Evolutionary conservation across 2,797 vertebrate genomes (phyloP), one percentile per base, ranked within the genome.

Genomic region (Anomalospiza imberbis): DNA sequence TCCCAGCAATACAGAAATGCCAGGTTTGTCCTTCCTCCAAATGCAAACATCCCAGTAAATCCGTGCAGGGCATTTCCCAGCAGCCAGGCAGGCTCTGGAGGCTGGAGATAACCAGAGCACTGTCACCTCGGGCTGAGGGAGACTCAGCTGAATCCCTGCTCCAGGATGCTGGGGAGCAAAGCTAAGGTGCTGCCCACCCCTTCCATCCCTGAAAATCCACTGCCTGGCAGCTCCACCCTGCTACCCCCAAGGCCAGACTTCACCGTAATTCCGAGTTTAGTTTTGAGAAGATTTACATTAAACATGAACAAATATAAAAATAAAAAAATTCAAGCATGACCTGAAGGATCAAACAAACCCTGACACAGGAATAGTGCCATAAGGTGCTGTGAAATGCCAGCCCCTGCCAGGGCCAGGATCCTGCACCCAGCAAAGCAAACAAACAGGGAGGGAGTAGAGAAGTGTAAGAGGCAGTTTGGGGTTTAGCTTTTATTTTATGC

Each of bases 191-290:
- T 36, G 19, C 71, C 50, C 62, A 29, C 25, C 61, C 45, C 44
- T 68, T 44, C 53, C 20, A 44, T 3, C 68, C 51, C 65, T 6
- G 71, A 14, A 57, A 51, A 94, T 85, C 76, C 48, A 4, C 57
- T 42, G 61, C 71, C 51, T 17, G 34, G 75, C 74, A 96, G 93
- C 82, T 50, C 29, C 81, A 63, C 40, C 66, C 94, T n/a, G 38
- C 34, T 26, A 6, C 81, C 79, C 78, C 1, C 1, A 55, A 63
- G 85, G 88, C 62, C 44, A 74, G 19, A 67, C 48, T 73, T 61
- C 31, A 1, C 66, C 1, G 0, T 13, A 45, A 45, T 68, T 45
- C 84, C 0, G 1, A 57, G 34, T 70, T 42, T 22, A 61, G 70
- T 70, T 93, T 21, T 38, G 66, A 9, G 38, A 72, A 85, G 50